Conservation (phyloP, 2,113 vertebrate genomes). For the Lycocorax pyrrhopterus region DNA sequence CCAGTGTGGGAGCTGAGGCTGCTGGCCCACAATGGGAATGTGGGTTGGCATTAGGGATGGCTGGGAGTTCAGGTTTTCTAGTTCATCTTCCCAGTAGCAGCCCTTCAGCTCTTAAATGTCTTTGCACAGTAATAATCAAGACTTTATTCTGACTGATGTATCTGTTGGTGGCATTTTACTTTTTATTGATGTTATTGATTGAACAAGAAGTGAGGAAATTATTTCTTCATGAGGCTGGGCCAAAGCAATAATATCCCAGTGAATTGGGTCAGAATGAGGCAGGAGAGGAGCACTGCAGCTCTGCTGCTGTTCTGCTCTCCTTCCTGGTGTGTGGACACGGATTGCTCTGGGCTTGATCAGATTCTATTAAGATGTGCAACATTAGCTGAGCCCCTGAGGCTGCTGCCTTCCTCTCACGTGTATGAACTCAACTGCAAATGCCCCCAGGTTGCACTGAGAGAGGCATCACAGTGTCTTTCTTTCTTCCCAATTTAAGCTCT, state of each 20-base stretch:
- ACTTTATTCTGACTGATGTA: neutral
- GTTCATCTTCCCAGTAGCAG: neutral
- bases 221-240: neutral
- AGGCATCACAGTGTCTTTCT: neutral
- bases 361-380: neutral
- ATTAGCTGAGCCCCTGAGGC: neutral
- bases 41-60: neutral
- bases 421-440: neutral
- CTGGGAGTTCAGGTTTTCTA: neutral
- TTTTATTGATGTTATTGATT: neutral
- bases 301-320: neutral
- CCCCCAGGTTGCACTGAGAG: neutral
- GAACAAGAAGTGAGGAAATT: neutral
- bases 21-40: neutral
- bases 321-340: neutral
- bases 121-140: neutral
- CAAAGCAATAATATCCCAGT: neutral
- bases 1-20: neutral
- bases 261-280: neutral
- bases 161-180: neutral
- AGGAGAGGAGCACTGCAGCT: neutral
- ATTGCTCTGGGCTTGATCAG: neutral
- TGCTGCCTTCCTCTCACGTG: neutral
- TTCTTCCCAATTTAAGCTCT: conserved; percentile 63
- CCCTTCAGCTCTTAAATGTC: neutral